These are phyloP conservation scores for Cydia strobilella DNA, from an alignment of 1,140 invertebrate genomes.

Conservation along the genomic window DNA sequence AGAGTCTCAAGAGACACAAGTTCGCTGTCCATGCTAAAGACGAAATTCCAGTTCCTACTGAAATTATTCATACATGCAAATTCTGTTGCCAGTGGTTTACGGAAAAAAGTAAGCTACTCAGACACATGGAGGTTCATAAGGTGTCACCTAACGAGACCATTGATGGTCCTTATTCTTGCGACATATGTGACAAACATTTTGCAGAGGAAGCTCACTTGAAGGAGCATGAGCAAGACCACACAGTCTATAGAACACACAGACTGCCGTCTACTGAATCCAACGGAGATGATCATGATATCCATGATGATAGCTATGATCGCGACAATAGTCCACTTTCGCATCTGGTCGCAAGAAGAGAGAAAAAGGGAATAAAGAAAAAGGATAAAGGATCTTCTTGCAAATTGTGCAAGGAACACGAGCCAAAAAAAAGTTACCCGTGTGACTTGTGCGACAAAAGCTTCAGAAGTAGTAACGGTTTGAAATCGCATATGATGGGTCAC, in stretches of 20 bases:
- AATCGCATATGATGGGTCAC: conserved; percentile 12
- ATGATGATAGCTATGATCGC: background rate
- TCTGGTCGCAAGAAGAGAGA: background rate
- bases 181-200: conserved; percentile 8
- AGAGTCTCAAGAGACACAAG: conserved; percentile 5
- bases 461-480: conserved; percentile 5
- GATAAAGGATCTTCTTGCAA: conserved; percentile 16
- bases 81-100: conserved; percentile 7
- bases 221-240: conserved; percentile 4
- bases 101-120: background rate
- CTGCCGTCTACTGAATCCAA: background rate
- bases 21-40: background rate
- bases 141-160: background rate
- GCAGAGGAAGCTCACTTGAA: conserved; percentile 1
- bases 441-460: conserved; percentile 3
- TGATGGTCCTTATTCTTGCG: background rate
- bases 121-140: background rate
- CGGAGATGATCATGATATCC: background rate
- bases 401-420: conserved; percentile 10
- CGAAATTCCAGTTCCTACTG: background rate
- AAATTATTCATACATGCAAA: background rate
- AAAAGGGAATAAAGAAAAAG: conserved; percentile 9
- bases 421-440: background rate
- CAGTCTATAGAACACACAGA: background rate
- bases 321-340: background rate